A percentile compares a stretch with the other conserved stretches of the same genome.
These are phyloP conservation scores for Thelaira solivaga DNA, from an alignment of 2,888 invertebrate genomes.

Conservation along the genomic window DNA sequence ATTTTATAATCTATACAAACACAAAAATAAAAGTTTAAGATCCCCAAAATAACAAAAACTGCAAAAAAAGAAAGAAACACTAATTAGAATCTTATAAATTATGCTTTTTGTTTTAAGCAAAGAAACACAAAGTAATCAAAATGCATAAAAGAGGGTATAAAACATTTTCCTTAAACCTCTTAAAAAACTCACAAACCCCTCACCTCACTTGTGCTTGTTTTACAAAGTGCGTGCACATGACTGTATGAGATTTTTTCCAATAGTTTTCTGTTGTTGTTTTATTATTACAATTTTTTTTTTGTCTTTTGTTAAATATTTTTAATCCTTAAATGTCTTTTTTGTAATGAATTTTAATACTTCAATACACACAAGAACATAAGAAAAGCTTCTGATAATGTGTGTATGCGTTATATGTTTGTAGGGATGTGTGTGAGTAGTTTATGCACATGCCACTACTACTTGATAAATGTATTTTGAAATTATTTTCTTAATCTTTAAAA, in stretches of 20 bases:
- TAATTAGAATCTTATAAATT: conserved; percentile 63
- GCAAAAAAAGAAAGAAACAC: conserved; percentile 34
- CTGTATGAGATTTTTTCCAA: conserved; percentile 31
- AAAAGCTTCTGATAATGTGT: conserved; percentile 9
- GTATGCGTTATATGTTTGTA: not conserved
- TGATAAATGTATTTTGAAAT: too few relatives aligned
- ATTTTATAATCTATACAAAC: conserved; percentile 36
- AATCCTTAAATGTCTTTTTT: conserved; percentile 54
- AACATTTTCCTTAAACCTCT: conserved; percentile 59
- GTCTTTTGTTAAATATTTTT: conserved; percentile 49
- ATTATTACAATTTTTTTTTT: not conserved
- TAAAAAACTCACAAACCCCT: conserved; percentile 57
- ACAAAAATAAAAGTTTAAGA: conserved; percentile 39
- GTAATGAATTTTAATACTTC: conserved; percentile 50
- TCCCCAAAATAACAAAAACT: not conserved
- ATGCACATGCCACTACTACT: conserved; percentile 7
- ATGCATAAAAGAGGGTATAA: conserved; percentile 27
- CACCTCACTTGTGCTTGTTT: conserved; percentile 21
- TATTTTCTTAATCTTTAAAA: too few relatives aligned
- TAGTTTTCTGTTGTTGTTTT: conserved; percentile 47
- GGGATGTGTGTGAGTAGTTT: not conserved
- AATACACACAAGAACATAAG: conserved; percentile 8
- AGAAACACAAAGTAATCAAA: conserved; percentile 21
- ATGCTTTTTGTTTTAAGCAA: conserved; percentile 56
- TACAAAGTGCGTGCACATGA: not conserved